Evolutionary conservation across 2,113 vertebrate species (phyloP).

Genomic region (Phocoena sinus): DNA sequence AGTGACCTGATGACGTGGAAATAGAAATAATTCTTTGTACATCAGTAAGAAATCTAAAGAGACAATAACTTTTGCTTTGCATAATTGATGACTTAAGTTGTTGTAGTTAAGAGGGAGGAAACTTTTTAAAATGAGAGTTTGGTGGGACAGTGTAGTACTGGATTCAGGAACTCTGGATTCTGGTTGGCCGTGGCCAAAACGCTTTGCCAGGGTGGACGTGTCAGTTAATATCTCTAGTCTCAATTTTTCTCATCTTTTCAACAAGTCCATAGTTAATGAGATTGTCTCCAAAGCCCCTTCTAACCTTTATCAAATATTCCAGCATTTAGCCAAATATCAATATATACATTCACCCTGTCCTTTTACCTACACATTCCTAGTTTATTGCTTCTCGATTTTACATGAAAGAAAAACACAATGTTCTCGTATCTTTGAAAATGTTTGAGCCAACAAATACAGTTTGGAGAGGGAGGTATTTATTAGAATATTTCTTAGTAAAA

Average conservation of each 20-base stretch:
- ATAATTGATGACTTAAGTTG: neutral
- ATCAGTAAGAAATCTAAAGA: neutral
- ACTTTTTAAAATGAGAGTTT: neutral
- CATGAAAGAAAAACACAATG: neutral
- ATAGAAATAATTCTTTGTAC: neutral
- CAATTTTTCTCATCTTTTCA: neutral
- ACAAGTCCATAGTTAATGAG: neutral
- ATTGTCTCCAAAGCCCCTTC: neutral
- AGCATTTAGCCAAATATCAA: neutral
- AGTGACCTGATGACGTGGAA: neutral
- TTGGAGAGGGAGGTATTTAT: slow-evolving; percentile 62
- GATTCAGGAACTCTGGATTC: neutral
- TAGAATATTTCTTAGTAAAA: slow-evolving; percentile 54
- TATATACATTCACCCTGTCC: neutral
- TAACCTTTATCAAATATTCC: neutral
- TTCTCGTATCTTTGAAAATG: slow-evolving; percentile 35
- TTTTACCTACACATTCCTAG: neutral
- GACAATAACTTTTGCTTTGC: neutral
- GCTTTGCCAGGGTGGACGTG: accelerated
- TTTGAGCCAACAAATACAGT: slow-evolving; percentile 37
- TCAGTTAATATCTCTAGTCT: neutral
- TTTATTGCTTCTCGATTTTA: slow-evolving; percentile 12
- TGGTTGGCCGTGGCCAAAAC: neutral
- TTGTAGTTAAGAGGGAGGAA: neutral
- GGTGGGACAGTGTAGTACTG: neutral